phyloP scores from a whole-genome alignment of 2,113 vertebrate species.

The Emydocephalus ijimae region DNA sequence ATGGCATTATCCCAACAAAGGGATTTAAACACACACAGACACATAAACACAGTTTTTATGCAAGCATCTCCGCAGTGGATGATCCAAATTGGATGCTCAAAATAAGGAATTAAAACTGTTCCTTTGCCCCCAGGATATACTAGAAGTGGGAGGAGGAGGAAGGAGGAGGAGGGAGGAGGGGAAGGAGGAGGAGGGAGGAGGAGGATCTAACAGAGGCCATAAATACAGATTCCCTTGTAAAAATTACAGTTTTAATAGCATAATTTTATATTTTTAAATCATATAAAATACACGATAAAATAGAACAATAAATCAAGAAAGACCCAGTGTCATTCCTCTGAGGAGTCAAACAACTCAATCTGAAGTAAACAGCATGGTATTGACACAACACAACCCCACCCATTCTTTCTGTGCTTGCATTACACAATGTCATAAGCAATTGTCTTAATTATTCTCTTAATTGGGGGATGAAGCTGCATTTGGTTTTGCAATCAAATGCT shows the following conservation, averaged over 20 bases:
- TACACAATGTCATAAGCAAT: neutral
- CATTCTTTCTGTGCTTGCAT: neutral
- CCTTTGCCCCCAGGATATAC: neutral
- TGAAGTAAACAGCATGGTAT: neutral
- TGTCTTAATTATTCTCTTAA: neutral
- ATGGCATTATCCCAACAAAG: neutral
- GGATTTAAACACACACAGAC: neutral
- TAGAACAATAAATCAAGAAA: too few relatives aligned
- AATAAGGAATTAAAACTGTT: neutral
- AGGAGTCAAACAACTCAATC: too few relatives aligned
- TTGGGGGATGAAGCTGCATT: too few relatives aligned
- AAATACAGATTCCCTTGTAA: too few relatives aligned
- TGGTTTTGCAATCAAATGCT: neutral
- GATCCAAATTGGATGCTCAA: neutral
- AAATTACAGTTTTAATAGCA: too few relatives aligned
- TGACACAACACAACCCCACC: neutral
- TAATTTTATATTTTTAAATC: too few relatives aligned
- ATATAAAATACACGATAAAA: too few relatives aligned
- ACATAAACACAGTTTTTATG: neutral
- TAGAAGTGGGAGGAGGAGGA: too few relatives aligned
- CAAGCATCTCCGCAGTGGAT: neutral
- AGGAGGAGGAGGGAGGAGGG: too few relatives aligned
- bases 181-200: too few relatives aligned
- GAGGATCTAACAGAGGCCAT: neutral
- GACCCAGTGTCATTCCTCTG: too few relatives aligned